Percentiles rank a stretch among this genome's conserved stretches.
Conservation (phyloP, 2,888 invertebrate species). For the Synanthedon tipuliformis region DNA sequence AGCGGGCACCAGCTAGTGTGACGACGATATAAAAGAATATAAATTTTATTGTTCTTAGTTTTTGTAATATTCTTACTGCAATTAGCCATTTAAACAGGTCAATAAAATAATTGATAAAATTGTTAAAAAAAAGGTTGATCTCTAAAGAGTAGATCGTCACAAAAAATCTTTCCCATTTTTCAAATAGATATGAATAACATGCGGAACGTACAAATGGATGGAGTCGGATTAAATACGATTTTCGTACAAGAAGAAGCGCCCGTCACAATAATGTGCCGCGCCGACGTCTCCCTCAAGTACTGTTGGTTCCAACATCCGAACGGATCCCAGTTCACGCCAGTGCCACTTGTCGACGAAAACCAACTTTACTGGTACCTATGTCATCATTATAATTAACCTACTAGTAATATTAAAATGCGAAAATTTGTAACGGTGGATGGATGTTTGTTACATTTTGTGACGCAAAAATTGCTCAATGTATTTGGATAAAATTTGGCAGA, state of each 20-base stretch:
- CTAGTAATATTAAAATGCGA: too few relatives aligned
- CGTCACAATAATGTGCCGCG: conserved; percentile 42
- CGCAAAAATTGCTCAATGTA: not conserved
- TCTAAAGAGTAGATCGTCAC: not conserved
- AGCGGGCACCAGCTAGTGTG: too few relatives aligned
- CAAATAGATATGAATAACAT: not conserved
- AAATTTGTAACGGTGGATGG: not conserved
- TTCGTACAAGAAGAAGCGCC: conserved; percentile 33
- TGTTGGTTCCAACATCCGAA: conserved; percentile 63
- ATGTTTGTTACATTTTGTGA: not conserved
- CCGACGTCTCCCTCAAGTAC: conserved; percentile 41
- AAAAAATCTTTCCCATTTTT: not conserved
- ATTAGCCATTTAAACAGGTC: too few relatives aligned
- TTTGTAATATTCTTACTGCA: too few relatives aligned
- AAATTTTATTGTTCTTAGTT: too few relatives aligned
- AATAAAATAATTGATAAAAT: too few relatives aligned
- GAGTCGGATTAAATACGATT: conserved; percentile 15
- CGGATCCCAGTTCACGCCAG: conserved; percentile 46
- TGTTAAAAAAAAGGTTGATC: not conserved
- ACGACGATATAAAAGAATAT: too few relatives aligned
- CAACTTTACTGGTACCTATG: conserved; percentile 43
- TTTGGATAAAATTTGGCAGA: too few relatives aligned
- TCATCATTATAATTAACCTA: not conserved
- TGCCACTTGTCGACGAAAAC: conserved; percentile 18
- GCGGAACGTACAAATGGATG: conserved; percentile 1